Evolutionary conservation across 2,888 invertebrate genomes (phyloP).

Genomic region (Yponomeuta evonymella): DNA sequence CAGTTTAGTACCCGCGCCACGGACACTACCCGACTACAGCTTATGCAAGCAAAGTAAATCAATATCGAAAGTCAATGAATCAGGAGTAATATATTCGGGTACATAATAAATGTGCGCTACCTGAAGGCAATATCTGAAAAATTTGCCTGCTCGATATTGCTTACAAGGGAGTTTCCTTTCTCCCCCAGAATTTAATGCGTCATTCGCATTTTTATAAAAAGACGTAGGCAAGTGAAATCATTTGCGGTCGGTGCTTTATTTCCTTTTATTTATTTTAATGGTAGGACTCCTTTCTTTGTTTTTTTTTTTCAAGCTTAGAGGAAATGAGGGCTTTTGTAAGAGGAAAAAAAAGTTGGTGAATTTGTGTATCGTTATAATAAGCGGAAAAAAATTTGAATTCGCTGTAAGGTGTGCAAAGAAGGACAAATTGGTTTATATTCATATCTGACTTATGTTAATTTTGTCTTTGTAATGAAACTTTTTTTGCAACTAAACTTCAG

Average conservation of each 20-base stretch:
- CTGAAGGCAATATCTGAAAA: conserved; percentile 77
- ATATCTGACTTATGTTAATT: conserved; percentile 49
- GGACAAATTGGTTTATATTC: conserved; percentile 55
- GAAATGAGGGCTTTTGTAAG: conserved; percentile 48
- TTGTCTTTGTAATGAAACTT: conserved; percentile 24
- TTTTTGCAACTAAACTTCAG: conserved; percentile 10
- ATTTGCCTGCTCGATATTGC: conserved; percentile 77
- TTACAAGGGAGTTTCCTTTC: conserved; percentile 76
- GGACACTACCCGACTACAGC: conserved; percentile 59
- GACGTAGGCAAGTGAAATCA: conserved; percentile 75
- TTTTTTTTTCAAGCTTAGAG: conserved; percentile 57
- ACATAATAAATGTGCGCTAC: conserved; percentile 77
- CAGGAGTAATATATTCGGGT: conserved; percentile 77
- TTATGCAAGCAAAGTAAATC: conserved; percentile 75
- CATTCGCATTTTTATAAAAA: conserved; percentile 76
- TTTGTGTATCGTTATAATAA: conserved; percentile 45
- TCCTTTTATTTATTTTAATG: conserved; percentile 76
- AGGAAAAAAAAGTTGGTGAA: conserved; percentile 49
- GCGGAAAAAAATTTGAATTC: conserved; percentile 41
- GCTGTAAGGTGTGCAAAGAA: conserved; percentile 39
- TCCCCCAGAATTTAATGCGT: conserved; percentile 76
- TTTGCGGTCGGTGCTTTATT: conserved; percentile 72
- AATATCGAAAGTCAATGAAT: conserved; percentile 76
- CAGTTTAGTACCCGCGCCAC: conserved; percentile 42
- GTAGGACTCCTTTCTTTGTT: conserved; percentile 66